Percentiles rank a stretch among this genome's conserved stretches.
phyloP scores from a whole-genome alignment of 2,888 invertebrate species.

The Tupiocoris notatus region DNA sequence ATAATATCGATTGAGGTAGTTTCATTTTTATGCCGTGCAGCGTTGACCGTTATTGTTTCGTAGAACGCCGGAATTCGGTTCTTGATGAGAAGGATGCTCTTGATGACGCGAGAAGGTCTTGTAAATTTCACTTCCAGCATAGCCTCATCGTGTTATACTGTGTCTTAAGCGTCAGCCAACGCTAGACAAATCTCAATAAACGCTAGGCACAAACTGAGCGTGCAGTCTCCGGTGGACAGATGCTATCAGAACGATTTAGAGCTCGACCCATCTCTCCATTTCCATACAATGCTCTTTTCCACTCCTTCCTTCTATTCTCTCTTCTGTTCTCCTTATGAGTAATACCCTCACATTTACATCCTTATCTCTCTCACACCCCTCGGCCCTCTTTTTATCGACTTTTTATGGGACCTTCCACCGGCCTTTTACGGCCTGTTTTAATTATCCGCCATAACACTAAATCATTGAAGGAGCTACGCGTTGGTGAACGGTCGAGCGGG shows the following conservation, averaged over 20 bases:
- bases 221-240: slow-evolving; percentile 32
- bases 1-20: no score
- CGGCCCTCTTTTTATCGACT: slow-evolving; percentile 41
- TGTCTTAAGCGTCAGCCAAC: no score
- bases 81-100: no score
- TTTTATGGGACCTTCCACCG: slow-evolving; percentile 34
- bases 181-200: slow-evolving; percentile 39
- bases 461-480: slow-evolving; percentile 32
- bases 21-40: no score
- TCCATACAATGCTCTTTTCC: slow-evolving; percentile 39
- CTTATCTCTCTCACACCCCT: slow-evolving; percentile 42
- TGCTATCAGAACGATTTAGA: slow-evolving; percentile 36
- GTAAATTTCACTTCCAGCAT: no score
- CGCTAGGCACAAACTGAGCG: no score
- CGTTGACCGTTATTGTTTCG: no score
- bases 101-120: no score
- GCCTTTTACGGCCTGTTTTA: slow-evolving; percentile 42
- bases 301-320: no score
- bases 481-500: no score
- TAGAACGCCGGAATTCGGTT: no score
- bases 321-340: slow-evolving; percentile 43
- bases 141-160: no score
- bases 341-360: slow-evolving; percentile 41
- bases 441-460: slow-evolving; percentile 41
- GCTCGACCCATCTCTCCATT: slow-evolving; percentile 39